These are phyloP conservation scores for Charadrius vociferus DNA, from an alignment of 2,113 vertebrate species.

Conservation along the genomic window DNA sequence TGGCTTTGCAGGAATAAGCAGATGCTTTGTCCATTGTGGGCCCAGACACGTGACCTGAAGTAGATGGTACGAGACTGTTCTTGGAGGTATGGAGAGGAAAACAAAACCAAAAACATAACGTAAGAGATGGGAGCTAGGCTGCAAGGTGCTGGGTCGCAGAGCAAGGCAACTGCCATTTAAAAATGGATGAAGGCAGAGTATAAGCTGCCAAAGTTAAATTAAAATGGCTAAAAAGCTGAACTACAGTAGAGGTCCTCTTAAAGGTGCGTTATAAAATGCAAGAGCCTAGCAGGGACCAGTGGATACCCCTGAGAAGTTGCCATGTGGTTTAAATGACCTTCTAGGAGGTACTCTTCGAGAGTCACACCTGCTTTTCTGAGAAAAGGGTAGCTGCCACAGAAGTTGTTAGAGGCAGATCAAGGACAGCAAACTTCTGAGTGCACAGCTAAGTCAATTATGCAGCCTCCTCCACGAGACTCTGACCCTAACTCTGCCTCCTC, in stretches of 20 bases:
- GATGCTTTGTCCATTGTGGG: slow-evolving; percentile 8
- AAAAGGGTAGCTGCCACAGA: not conserved
- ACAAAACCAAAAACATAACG: not conserved
- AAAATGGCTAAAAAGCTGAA: not conserved
- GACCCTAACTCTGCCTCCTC: not conserved
- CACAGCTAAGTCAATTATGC: not conserved
- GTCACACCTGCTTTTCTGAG: not conserved
- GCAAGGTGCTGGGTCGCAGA: not conserved
- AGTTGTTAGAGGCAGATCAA: not conserved
- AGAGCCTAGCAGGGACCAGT: not conserved
- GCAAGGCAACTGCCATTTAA: not conserved
- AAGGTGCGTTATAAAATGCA: not conserved
- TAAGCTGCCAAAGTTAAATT: not conserved
- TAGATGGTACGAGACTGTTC: not conserved
- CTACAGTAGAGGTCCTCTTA: not conserved
- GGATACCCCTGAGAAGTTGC: not conserved
- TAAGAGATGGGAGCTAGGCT: not conserved
- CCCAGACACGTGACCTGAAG: not conserved
- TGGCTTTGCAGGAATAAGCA: slow-evolving; percentile 41
- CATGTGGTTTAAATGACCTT: not conserved
- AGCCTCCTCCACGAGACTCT: not conserved
- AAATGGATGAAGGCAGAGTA: not conserved
- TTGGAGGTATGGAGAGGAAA: not conserved
- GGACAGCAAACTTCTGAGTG: not conserved
- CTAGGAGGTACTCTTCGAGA: not conserved